Evolutionary conservation across 1,140 invertebrate genomes (phyloP).

Genomic region (Drosophila mojavensis): DNA sequence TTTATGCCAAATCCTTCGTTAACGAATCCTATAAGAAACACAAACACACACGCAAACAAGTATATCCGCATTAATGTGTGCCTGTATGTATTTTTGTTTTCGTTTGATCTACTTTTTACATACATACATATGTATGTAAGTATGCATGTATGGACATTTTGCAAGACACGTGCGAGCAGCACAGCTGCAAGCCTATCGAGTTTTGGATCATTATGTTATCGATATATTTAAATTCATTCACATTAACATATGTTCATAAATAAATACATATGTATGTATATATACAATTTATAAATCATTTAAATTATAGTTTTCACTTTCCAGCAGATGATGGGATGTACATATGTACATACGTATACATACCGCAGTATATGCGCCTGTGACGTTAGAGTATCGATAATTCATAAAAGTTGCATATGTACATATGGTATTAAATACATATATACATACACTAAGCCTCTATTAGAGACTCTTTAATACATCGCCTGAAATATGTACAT

Average conservation of each 20-base stretch:
- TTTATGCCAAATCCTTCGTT: conserved; percentile 55
- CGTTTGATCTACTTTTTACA: neutral
- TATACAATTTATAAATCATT: neutral
- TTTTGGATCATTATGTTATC: neutral
- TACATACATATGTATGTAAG: too few species aligned
- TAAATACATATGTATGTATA: neutral
- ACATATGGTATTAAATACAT: too few species aligned
- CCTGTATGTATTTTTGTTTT: neutral
- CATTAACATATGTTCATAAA: neutral
- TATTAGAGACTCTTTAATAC: too few species aligned
- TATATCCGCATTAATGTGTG: neutral
- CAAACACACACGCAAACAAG: neutral
- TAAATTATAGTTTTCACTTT: too few species aligned
- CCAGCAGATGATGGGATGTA: too few species aligned
- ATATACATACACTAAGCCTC: too few species aligned
- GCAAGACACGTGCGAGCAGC: neutral
- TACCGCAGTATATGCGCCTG: too few species aligned
- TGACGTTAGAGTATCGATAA: too few species aligned
- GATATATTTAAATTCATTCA: neutral
- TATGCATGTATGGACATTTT: neutral
- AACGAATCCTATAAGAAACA: conserved; percentile 27
- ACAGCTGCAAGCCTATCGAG: neutral
- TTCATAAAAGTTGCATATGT: too few species aligned
- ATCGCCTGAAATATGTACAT: too few species aligned
- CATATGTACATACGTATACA: too few species aligned